These are phyloP conservation scores for Amblyopsis hoosieri DNA, from an alignment of 2,797 vertebrate genomes.

Conservation along the genomic window DNA sequence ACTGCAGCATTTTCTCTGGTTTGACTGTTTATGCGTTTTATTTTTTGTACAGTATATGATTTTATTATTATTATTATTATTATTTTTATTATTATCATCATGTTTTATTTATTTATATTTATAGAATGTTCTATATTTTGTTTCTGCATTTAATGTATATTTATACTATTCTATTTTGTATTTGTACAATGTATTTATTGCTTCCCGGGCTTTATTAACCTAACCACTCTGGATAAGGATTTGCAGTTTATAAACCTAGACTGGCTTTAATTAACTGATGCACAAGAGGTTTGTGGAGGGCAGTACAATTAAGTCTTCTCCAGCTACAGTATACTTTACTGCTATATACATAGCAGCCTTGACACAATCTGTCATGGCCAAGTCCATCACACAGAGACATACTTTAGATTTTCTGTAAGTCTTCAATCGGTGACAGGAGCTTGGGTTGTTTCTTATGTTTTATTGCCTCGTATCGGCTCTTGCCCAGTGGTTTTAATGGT, in stretches of 20 bases:
- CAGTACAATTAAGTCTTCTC: slow-evolving; percentile 8
- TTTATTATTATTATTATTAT: too few species aligned
- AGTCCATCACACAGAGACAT: slow-evolving; percentile 4
- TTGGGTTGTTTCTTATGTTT: slow-evolving; percentile 68
- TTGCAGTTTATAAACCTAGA: slow-evolving; percentile 19
- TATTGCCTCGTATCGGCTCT: slow-evolving; percentile 66
- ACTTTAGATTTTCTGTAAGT: slow-evolving; percentile 5
- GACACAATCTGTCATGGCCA: neutral
- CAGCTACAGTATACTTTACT: neutral
- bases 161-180: too few species aligned
- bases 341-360: neutral
- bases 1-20: too few species aligned
- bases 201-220: slow-evolving; percentile 4
- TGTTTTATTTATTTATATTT: too few species aligned
- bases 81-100: too few species aligned
- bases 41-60: too few species aligned
- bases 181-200: neutral
- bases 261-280: slow-evolving; percentile 36
- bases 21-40: too few species aligned
- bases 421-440: slow-evolving; percentile 31
- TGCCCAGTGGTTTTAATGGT: slow-evolving; percentile 68
- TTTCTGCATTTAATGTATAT: too few species aligned
- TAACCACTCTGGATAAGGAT: slow-evolving; percentile 17
- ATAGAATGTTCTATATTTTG: too few species aligned
- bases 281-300: slow-evolving; percentile 21